Evolutionary conservation across 2,888 invertebrate genomes (phyloP), one percentile per base, ranked within the genome.

Genomic region (Cinara cedri): DNA sequence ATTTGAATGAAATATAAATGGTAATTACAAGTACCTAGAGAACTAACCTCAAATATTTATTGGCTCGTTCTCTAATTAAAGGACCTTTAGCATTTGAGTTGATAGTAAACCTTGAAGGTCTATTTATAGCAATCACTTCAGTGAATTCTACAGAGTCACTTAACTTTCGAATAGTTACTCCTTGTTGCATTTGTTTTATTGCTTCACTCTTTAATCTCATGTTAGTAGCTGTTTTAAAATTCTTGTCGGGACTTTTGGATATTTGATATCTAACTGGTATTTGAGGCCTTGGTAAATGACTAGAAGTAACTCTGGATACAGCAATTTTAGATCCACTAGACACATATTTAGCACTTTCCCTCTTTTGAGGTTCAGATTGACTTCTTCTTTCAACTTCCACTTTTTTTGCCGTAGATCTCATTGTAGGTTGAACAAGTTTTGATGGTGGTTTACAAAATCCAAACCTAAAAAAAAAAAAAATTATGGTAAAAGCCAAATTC

Each of bases 251-350:
- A 24, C 82, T 81, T 57, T 81, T 80, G 14, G 82, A 82, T 63
- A 81, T 66, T 81, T 82, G 81, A 86, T 90, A 90, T 85, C 93
- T 93, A 82, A 88, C 88, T 55, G 91, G 89, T 84, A 89, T 91
- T 86, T 93, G 93, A 0, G 93, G 93, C 81, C 89, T 87, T 0
- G 94, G 94, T 83, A 94, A 87, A 84, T 92, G 92, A 80, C 90
- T 91, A 46, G 91, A 90, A 83, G 91, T 91, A 72, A 91, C 85
- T 4, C 90, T 91, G 83, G 89, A 91, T 85, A 70, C 60, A 34
- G 68, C 78, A 13, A 78, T 70, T 78, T 78, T 78, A 19, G 78
- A 51, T 34, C 78, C 78, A 78, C 21, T 49, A 4, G 60, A 49
- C 42, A 34, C 34, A 21, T 34, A 21, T 70, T 78, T 78, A 70